Base-by-base conservation (phyloP, 2,113 vertebrate genomes). In the Pygoscelis antarcticus region DNA sequence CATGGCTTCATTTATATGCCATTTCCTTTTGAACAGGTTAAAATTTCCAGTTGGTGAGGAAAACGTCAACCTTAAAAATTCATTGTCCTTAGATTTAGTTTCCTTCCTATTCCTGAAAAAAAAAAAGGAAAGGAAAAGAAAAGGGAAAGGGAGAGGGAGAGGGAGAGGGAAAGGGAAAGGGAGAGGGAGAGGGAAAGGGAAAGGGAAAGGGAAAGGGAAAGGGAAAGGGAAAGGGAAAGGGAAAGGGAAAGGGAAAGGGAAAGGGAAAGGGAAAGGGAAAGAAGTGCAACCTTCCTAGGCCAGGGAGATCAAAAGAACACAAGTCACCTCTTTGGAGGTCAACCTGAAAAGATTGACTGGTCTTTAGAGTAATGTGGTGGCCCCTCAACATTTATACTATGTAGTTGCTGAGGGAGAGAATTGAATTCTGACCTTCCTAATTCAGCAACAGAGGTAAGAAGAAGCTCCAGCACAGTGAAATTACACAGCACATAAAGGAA, bases 321-420 rank as follows among this genome's bases (percentile, higher is more conserved):
- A 96, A 95, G 77, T 36, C 77, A 92, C 65, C 62, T 83, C 19
- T 95, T 96, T 96, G 87, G 91, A 97, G 68, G 83, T 97, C 90
- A 93, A 87, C 87, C 90, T 88, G 78, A 54, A 95, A 96, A 97
- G 95, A 87, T 26, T 87, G 85, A 82, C 78, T 97, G 77, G 87
- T 60, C n/a, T 84, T 97, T 83, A 78, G 84, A 83, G 66, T 93
- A 97, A 96, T 46, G 96, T 96, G 93, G 95, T 57, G 93, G 95
- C 85, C 91, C 92, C 32, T 96, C 49, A 2, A 52, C 95, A 96
- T 96, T 86, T 89, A 90, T 93, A 58, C 16, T 54, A 76, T 52
- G 54, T 23, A 91, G 92, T 29, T 75, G 89, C 89, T 97, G 95
- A 95, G 88, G 82, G 89, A 94, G 66, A 90, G 84, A 96, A 74